Evolutionary conservation across 2,888 invertebrate genomes (phyloP).

Genomic region (Chymomyza amoena): DNA sequence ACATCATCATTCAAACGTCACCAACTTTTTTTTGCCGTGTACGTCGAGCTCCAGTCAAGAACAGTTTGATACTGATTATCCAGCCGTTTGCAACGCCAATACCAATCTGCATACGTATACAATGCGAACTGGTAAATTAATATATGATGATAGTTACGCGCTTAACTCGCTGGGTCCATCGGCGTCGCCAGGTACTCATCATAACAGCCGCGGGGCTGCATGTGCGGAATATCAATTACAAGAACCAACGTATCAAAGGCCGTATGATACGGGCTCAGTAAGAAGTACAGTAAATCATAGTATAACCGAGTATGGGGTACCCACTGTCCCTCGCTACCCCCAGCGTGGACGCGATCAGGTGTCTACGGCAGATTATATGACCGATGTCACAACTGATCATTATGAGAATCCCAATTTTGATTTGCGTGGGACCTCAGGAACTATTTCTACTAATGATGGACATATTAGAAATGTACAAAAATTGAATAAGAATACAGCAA

Average conservation of each 20-base stretch:
- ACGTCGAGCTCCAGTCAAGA: conserved; percentile 91
- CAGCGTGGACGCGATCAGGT: neutral
- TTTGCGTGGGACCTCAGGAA: conserved; percentile 47
- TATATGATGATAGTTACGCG: conserved; percentile 85
- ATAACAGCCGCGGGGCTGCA: conserved; percentile 9
- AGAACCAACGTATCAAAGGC: conserved; percentile 75
- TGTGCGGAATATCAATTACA: conserved; percentile 68
- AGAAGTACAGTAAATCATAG: conserved; percentile 59
- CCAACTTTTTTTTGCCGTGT: conserved; percentile 89
- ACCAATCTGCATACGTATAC: conserved; percentile 92
- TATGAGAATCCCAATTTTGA: conserved; percentile 79
- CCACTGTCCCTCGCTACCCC: conserved; percentile 32
- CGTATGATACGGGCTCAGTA: conserved; percentile 77
- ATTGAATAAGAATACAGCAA: conserved; percentile 45
- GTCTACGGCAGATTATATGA: conserved; percentile 57
- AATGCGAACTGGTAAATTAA: conserved; percentile 86
- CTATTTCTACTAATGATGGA: conserved; percentile 9
- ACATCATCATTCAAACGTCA: conserved; percentile 79
- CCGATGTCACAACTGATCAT: conserved; percentile 76
- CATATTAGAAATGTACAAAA: conserved; percentile 44
- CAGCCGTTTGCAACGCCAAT: conserved; percentile 91
- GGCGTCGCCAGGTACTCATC: conserved; percentile 29
- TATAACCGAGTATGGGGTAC: conserved; percentile 41
- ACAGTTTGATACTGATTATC: conserved; percentile 90
- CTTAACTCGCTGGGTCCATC: conserved; percentile 79